Conservation (phyloP, 2,113 vertebrate species). For the Lepisosteus oculatus region DNA sequence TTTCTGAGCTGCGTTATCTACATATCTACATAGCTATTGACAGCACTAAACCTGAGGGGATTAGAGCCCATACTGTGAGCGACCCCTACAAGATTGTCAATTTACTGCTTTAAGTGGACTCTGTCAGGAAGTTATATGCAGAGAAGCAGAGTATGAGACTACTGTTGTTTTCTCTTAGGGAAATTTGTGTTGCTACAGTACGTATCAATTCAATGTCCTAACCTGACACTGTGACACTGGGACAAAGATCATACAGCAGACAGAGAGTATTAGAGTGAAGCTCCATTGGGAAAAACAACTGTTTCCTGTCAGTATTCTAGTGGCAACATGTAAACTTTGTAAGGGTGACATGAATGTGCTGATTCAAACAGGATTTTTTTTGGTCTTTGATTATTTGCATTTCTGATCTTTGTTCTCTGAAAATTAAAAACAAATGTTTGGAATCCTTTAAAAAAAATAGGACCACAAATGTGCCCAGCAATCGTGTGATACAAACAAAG, state of each 20-base stretch:
- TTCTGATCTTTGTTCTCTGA: no score
- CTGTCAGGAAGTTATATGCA: slow-evolving; percentile 2
- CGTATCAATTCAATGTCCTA: slow-evolving; percentile 23
- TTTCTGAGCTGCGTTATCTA: slow-evolving; percentile 13
- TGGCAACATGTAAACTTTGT: slow-evolving; percentile 19
- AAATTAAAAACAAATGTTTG: no score
- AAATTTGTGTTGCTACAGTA: slow-evolving; percentile 14
- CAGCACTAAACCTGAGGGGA: neutral
- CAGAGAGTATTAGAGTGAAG: no score
- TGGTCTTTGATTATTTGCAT: no score
- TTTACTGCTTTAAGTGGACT: slow-evolving; percentile 16
- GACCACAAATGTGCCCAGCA: no score
- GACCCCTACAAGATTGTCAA: slow-evolving; percentile 15
- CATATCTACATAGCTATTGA: slow-evolving; percentile 14
- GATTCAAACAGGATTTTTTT: no score
- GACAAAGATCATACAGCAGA: slow-evolving; percentile 29
- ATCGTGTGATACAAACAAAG: no score
- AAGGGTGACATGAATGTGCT: no score
- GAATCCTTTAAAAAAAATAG: no score
- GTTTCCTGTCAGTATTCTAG: slow-evolving; percentile 31
- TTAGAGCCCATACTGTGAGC: neutral
- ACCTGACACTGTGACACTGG: slow-evolving; percentile 25
- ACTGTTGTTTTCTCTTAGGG: neutral
- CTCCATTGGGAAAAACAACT: slow-evolving; percentile 21
- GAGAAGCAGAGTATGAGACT: neutral